Evolutionary conservation across 2,113 vertebrate species (phyloP), one percentile per base, ranked within the genome.

Genomic region (Indicator indicator): DNA sequence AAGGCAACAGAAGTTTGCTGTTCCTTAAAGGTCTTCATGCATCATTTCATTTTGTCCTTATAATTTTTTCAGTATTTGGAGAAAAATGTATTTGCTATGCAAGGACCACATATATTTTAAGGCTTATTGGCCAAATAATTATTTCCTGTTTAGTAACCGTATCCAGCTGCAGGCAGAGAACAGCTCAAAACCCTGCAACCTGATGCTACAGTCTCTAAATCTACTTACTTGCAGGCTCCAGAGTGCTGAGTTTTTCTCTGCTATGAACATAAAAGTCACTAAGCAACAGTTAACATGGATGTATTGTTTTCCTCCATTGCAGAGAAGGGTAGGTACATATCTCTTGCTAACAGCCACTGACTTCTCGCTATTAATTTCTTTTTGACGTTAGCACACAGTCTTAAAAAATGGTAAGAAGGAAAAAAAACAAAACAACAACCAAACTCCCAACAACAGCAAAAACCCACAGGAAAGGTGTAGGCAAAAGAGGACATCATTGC

Each of bases 181-280:
- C 28, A 77, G 36, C 36, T 18, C 40, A 83, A 62, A 83, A 64
- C 28, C 2, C 26, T 33, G 28, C 71, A 77, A 63, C 19, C 9
- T 83, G 56, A 64, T 52, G 38, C 9, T 69, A 50, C 27, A 33
- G 5, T 85, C 58, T 71, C 52, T 77, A 74, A 89, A 94, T 88
- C 65, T 74, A 40, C 90, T 90, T 83, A 77, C 52, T 44, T 28
- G 3, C 15, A 44, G 26, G 16, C 28, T 80, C 56, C 67, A 60
- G 14, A 83, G 46, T 62, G 23, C 44, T 72, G 6, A 6, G 1
- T 55, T 86, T 81, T 76, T 56, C 16, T 77, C 70, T 62, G 38
- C 63, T 86, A 50, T 36, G 75, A 90, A 33, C 12, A 79, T 54
- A 78, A 62, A 90, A 87, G n/a, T 90, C 91, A 90, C 86, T 76